phyloP scores from a whole-genome alignment of 2,797 vertebrate genomes.

The Helicolenus hilgendorfi region DNA sequence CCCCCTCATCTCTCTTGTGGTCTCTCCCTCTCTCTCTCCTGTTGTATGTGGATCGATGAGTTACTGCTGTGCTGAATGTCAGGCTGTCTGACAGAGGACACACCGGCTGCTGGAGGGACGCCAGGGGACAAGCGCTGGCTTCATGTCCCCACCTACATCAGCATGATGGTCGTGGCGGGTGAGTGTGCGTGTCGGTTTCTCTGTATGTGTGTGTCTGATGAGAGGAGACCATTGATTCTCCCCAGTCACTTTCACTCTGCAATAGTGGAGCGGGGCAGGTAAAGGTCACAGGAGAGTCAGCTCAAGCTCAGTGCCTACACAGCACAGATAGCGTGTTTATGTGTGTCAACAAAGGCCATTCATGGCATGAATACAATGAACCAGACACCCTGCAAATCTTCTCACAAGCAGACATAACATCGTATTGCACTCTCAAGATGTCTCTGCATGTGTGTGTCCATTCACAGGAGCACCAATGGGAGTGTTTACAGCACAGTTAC shows the following conservation, averaged over 20 bases:
- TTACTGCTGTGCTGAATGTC: slow-evolving; percentile 79
- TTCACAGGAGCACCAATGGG: not conserved
- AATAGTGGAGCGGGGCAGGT: slow-evolving; percentile 49
- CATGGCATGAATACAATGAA: not conserved
- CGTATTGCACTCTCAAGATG: not conserved
- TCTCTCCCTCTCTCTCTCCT: not conserved
- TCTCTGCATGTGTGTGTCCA: not conserved
- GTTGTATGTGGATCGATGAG: slow-evolving; percentile 73
- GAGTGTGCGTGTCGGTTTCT: slow-evolving; percentile 35
- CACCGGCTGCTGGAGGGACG: slow-evolving; percentile 53
- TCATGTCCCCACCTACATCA: slow-evolving; percentile 57
- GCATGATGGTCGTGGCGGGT: slow-evolving; percentile 27
- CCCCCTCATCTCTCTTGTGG: not conserved
- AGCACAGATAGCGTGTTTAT: slow-evolving; percentile 17
- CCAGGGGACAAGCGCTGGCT: slow-evolving; percentile 59
- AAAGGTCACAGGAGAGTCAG: slow-evolving; percentile 65
- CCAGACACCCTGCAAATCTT: slow-evolving; percentile 32
- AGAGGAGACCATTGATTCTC: slow-evolving; percentile 73
- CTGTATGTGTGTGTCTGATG: slow-evolving; percentile 34
- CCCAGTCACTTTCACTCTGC: slow-evolving; percentile 62
- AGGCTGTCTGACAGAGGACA: slow-evolving; percentile 76
- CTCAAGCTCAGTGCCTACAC: slow-evolving; percentile 8
- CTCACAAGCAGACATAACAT: slow-evolving; percentile 14
- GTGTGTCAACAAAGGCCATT: slow-evolving; percentile 28
- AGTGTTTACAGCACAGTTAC: slow-evolving; percentile 34